phyloP scores from a whole-genome alignment of 2,113 vertebrate genomes.

The Sprattus sprattus region DNA sequence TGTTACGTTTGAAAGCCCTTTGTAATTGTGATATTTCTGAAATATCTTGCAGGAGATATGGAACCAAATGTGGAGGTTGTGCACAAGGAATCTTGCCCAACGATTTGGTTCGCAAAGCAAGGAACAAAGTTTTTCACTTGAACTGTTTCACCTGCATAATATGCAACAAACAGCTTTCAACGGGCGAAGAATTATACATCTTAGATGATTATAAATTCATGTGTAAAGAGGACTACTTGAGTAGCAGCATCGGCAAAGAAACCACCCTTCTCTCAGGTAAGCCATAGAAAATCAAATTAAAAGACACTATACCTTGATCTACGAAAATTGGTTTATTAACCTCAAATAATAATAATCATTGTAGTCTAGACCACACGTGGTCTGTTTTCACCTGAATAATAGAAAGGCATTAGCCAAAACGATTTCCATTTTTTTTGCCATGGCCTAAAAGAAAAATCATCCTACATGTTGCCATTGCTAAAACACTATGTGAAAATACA shows the following conservation, averaged over 20 bases:
- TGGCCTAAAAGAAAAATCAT: not conserved
- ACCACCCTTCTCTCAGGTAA: slow-evolving; percentile 81
- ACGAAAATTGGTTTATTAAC: not conserved
- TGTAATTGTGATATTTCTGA: slow-evolving; percentile 17
- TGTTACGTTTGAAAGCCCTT: not conserved
- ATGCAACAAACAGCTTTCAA: slow-evolving; percentile 98
- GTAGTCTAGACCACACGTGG: not conserved
- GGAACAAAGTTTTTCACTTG: slow-evolving; percentile 97
- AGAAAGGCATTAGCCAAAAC: not conserved
- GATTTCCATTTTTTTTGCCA: not conserved
- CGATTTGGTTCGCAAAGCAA: slow-evolving; percentile 91
- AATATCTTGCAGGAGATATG: slow-evolving; percentile 81
- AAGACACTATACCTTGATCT: not conserved
- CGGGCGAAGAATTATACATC: slow-evolving; percentile 97
- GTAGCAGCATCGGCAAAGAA: slow-evolving; percentile 90
- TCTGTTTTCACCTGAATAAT: not conserved
- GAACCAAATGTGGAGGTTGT: slow-evolving; percentile 96
- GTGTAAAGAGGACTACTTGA: slow-evolving; percentile 97
- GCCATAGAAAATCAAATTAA: not conserved
- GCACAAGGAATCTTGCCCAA: slow-evolving; percentile 94
- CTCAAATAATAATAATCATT: not conserved
- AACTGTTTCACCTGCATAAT: slow-evolving; percentile 99
- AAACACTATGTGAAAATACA: not conserved
- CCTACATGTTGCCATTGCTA: not conserved
- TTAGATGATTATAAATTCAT: slow-evolving; percentile 97